phyloP scores from a whole-genome alignment of 2,797 vertebrate genomes.

The Paramormyrops hopkinsi region DNA sequence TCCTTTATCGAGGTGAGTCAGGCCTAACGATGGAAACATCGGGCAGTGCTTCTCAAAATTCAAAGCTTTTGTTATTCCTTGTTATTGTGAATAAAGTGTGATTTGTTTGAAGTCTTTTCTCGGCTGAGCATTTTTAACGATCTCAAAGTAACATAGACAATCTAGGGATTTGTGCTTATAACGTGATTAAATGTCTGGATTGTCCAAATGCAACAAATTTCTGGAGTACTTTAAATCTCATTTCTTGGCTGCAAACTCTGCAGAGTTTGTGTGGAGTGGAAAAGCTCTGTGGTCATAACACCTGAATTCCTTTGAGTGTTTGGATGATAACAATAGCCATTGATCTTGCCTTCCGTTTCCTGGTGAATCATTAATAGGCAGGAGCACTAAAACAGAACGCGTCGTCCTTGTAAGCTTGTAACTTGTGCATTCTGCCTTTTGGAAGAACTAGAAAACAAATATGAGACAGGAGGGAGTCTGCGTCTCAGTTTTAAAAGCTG shows the following conservation, averaged over 20 bases:
- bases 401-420: neutral
- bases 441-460: neutral
- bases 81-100: neutral
- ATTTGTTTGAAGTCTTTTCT: neutral
- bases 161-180: neutral
- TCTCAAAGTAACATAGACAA: neutral
- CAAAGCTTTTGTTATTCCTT: neutral
- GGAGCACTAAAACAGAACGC: neutral
- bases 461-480: neutral
- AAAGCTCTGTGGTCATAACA: neutral
- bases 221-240: neutral
- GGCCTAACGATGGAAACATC: neutral
- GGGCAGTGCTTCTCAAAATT: neutral
- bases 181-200: neutral
- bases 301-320: neutral
- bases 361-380: conserved; percentile 16
- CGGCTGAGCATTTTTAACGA: neutral
- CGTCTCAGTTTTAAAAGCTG: neutral
- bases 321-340: conserved; percentile 14
- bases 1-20: conserved; percentile 85
- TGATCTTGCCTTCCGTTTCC: neutral
- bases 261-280: neutral
- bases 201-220: neutral
- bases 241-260: neutral
- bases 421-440: neutral